Conservation (phyloP, 1,140 invertebrate genomes). For the Caenorhabditis inopinata region DNA sequence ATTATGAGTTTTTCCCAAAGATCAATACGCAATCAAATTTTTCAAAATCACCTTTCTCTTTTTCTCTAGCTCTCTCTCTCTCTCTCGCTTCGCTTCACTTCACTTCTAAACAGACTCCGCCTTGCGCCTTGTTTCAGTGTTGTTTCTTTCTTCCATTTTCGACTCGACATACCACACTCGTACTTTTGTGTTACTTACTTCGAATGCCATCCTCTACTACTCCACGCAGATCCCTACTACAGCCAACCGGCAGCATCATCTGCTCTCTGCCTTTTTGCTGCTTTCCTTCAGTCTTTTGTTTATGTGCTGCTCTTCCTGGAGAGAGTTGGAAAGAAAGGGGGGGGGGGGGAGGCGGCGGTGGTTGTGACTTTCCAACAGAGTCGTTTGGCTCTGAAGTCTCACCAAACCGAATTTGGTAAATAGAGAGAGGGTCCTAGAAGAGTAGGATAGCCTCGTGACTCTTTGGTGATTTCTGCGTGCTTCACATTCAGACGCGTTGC, state of each 20-base stretch:
- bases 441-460: too few relatives aligned
- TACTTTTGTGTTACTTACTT: too few relatives aligned
- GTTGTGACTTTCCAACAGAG: background rate
- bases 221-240: background rate
- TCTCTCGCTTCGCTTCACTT: background rate
- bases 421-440: background rate
- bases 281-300: background rate
- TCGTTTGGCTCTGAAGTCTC: background rate
- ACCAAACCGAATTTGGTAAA: conserved; percentile 27
- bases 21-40: background rate
- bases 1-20: background rate
- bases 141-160: background rate
- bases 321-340: background rate
- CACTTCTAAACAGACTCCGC: background rate
- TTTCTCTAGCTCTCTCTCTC: background rate
- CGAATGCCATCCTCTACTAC: too few relatives aligned
- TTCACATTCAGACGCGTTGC: too few relatives aligned
- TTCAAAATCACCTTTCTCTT: background rate
- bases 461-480: too few relatives aligned
- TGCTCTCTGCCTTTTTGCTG: background rate
- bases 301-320: conserved; percentile 18
- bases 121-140: background rate
- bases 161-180: too few relatives aligned
- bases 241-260: background rate
- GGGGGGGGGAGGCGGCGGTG: too few relatives aligned